Conservation (phyloP, 2,797 vertebrate species). For the Sciurus vulgaris region DNA sequence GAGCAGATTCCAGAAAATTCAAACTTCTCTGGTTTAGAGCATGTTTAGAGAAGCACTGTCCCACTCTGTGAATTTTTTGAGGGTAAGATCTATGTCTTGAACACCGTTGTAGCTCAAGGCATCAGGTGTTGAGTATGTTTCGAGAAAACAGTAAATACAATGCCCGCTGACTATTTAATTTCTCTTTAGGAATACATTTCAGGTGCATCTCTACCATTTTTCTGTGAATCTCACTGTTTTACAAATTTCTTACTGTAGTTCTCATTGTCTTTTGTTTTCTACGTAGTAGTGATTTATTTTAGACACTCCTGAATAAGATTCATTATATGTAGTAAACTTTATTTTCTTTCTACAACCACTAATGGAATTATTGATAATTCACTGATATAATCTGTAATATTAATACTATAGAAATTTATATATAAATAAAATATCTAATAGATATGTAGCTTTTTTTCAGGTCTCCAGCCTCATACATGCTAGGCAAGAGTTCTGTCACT, state of each 20-base stretch:
- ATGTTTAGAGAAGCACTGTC: background rate
- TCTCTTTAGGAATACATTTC: background rate
- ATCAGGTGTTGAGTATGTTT: background rate
- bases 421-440: constrained; percentile 16
- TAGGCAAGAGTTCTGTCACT: no score
- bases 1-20: background rate
- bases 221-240: background rate
- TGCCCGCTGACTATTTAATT: background rate
- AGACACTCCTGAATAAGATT: background rate
- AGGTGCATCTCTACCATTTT: background rate
- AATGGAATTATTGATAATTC: background rate
- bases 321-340: background rate
- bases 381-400: background rate
- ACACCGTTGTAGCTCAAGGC: background rate
- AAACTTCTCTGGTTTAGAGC: background rate
- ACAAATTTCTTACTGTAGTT: background rate
- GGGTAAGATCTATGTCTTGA: background rate
- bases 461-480: no score
- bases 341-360: background rate
- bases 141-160: background rate
- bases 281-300: background rate
- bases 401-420: background rate
- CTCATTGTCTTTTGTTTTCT: background rate
- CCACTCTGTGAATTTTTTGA: background rate
- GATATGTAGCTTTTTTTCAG: no score